Conservation (phyloP, 2,888 invertebrate genomes). For the Synanthedon tipuliformis region DNA sequence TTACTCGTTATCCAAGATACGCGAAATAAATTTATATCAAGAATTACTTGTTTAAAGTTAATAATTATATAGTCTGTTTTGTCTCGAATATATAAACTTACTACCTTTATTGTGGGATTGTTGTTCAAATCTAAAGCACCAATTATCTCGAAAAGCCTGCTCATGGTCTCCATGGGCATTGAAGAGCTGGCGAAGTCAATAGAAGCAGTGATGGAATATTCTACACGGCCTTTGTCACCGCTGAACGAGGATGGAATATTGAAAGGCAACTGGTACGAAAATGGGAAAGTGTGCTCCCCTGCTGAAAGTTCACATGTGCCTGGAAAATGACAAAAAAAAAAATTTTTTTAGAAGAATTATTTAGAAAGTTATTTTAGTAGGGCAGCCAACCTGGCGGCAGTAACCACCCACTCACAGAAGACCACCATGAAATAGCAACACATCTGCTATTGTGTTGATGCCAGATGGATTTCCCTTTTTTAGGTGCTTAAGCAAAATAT, state of each 20-base stretch:
- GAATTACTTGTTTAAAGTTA: background rate
- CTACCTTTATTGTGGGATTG: conserved; percentile 17
- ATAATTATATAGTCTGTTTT: background rate
- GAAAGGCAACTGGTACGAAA: conserved; percentile 35
- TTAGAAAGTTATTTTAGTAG: too few species aligned
- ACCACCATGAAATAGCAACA: too few species aligned
- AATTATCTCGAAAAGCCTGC: conserved; percentile 27
- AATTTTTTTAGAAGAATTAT: too few species aligned
- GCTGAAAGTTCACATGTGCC: conserved; percentile 20
- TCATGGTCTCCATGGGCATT: conserved; percentile 15
- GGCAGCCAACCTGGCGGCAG: too few species aligned
- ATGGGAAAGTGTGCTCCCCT: conserved; percentile 28
- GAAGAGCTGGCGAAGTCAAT: conserved; percentile 20
- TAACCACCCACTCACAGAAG: too few species aligned
- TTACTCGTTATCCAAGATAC: too few species aligned
- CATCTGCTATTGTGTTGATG: too few species aligned
- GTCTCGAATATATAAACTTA: background rate
- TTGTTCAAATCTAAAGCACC: conserved; percentile 38
- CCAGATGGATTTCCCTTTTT: too few species aligned
- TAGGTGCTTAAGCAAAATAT: too few species aligned
- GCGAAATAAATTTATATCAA: background rate
- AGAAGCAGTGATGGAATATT: conserved; percentile 24
- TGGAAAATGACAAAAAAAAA: conserved; percentile 5
- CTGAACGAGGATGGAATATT: conserved; percentile 34
- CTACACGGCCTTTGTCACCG: conserved; percentile 25